phyloP scores from a whole-genome alignment of 2,888 invertebrate species.

The Cerastis leucographa region DNA sequence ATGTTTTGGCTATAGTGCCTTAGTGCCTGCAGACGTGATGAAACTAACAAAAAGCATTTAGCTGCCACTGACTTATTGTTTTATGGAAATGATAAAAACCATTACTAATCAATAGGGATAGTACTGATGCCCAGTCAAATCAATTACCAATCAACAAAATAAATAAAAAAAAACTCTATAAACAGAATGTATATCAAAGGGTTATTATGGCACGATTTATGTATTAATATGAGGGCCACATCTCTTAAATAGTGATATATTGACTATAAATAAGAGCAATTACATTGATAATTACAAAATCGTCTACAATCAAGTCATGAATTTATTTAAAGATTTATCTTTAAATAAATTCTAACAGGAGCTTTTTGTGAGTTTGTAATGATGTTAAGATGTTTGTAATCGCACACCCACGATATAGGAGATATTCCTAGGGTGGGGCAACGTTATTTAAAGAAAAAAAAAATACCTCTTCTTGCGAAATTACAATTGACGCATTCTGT shows the following conservation, averaged over 20 bases:
- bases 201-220: constrained; percentile 43
- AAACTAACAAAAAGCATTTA: background rate
- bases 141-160: background rate
- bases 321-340: too few relatives aligned
- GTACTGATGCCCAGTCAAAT: background rate
- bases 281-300: constrained; percentile 48
- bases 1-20: too few relatives aligned
- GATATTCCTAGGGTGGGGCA: too few relatives aligned
- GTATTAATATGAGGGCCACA: constrained; percentile 41
- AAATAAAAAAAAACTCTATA: background rate
- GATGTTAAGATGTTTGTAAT: too few relatives aligned
- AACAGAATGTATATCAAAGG: constrained; percentile 16
- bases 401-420: too few relatives aligned
- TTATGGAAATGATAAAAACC: background rate
- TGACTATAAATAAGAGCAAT: constrained; percentile 46
- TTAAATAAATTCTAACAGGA: constrained; percentile 5
- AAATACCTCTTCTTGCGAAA: too few relatives aligned
- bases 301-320: constrained; percentile 27
- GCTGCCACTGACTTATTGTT: background rate
- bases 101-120: background rate
- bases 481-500: too few relatives aligned
- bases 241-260: constrained; percentile 52
- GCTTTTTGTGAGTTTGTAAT: too few relatives aligned
- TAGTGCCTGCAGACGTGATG: background rate
- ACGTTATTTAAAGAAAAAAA: too few relatives aligned